Conservation (phyloP, 2,888 invertebrate species). For the Cephus rjabovi region DNA sequence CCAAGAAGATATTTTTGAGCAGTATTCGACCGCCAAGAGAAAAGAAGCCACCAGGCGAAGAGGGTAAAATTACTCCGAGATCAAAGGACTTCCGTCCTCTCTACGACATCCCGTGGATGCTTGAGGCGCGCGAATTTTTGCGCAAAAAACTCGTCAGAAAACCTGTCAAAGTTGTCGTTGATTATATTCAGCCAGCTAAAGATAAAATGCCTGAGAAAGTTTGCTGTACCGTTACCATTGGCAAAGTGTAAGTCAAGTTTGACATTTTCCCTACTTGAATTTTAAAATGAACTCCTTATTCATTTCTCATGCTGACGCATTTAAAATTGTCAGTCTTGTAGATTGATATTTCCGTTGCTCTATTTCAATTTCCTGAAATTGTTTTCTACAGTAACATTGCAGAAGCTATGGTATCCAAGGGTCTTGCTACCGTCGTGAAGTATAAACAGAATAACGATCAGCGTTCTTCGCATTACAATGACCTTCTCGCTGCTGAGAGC, state of each 20-base stretch:
- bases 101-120: conserved; percentile 99
- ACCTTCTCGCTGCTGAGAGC: conserved; percentile 90
- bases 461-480: conserved; percentile 93
- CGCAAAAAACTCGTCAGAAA: conserved; percentile 96
- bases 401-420: conserved; percentile 92
- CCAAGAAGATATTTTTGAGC: conserved; percentile 94
- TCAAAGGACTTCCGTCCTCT: conserved; percentile 87
- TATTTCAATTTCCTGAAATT: conserved; percentile 1
- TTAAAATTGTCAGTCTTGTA: conserved; percentile 8
- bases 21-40: conserved; percentile 95
- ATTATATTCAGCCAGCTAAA: conserved; percentile 96
- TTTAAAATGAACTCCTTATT: conserved; percentile 13
- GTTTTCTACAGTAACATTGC: conserved; percentile 82
- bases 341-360: conserved; percentile 13
- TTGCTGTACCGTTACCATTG: conserved; percentile 91
- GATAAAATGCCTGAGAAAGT: conserved; percentile 95
- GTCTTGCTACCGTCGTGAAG: conserved; percentile 91
- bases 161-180: conserved; percentile 90
- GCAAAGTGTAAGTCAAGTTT: conserved; percentile 75
- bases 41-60: conserved; percentile 70
- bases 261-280: conserved; percentile 18
- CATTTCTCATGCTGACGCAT: conserved; percentile 2
- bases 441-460: conserved; percentile 97
- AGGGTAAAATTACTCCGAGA: conserved; percentile 75
- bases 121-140: conserved; percentile 96